Evolutionary conservation across 2,888 invertebrate genomes (phyloP).

Genomic region (Heliconius aoede): DNA sequence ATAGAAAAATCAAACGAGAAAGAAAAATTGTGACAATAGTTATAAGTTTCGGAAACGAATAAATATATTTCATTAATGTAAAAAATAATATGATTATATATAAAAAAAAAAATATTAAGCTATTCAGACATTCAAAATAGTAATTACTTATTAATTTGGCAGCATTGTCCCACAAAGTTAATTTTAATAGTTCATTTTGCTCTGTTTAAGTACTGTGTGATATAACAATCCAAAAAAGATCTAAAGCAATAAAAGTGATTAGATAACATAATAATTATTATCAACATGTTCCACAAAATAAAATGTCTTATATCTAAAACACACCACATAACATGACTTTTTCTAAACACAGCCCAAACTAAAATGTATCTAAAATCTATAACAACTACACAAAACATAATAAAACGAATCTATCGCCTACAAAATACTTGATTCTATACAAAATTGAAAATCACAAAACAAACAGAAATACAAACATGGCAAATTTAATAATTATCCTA

Average conservation of each 20-base stretch:
- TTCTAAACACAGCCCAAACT: conserved; percentile 42
- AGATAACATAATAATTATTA: background rate
- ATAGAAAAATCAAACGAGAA: background rate
- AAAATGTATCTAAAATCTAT: conserved; percentile 17
- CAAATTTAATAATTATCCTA: background rate
- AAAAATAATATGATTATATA: too few relatives aligned
- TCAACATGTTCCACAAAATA: conserved; percentile 1
- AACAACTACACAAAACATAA: background rate
- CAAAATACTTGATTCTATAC: background rate
- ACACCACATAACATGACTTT: conserved; percentile 32
- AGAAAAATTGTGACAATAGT: background rate
- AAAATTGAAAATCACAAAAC: conserved; percentile 3
- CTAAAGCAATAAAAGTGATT: background rate
- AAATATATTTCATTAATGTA: background rate
- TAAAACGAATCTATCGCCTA: background rate
- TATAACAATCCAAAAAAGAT: conserved; percentile 1
- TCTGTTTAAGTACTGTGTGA: background rate
- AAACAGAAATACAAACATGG: conserved; percentile 9
- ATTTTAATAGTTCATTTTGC: background rate
- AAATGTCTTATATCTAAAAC: conserved; percentile 1
- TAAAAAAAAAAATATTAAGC: too few relatives aligned
- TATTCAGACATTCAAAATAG: too few relatives aligned
- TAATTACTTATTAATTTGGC: conserved; percentile 14
- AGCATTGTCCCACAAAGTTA: background rate
- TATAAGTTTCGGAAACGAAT: background rate